Evolutionary conservation across 1,140 invertebrate species (phyloP).

Genomic region (Papilio dardanus): DNA sequence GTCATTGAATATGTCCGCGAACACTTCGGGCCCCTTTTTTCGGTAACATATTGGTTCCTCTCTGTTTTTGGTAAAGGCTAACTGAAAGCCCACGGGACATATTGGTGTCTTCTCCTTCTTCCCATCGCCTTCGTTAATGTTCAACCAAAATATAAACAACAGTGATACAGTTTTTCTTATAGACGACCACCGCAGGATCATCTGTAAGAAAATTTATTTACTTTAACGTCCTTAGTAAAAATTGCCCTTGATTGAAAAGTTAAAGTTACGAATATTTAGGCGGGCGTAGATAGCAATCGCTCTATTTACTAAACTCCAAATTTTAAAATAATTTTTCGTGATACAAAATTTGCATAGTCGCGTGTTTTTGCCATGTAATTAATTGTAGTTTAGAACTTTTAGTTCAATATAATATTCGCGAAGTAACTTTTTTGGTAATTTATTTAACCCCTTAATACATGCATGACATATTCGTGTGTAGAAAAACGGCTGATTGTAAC

Average conservation of each 20-base stretch:
- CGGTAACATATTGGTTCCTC: conserved; percentile 37
- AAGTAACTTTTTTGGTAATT: background rate
- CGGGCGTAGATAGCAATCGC: background rate
- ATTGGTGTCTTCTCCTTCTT: conserved; percentile 18
- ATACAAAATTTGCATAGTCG: conserved; percentile 26
- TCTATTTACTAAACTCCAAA: background rate
- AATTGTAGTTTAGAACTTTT: background rate
- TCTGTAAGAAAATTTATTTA: conserved; percentile 29
- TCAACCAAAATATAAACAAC: conserved; percentile 23
- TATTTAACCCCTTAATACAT: too few species aligned
- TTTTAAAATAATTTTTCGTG: background rate
- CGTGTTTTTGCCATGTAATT: conserved; percentile 16
- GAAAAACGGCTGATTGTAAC: background rate
- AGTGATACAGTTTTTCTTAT: conserved; percentile 5
- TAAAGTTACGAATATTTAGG: background rate
- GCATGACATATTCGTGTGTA: too few species aligned
- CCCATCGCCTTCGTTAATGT: background rate
- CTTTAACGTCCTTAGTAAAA: background rate
- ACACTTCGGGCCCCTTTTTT: conserved; percentile 53
- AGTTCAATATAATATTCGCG: background rate
- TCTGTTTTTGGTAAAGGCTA: background rate
- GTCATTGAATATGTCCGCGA: conserved; percentile 61
- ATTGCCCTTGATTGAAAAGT: background rate
- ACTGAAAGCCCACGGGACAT: conserved; percentile 39
- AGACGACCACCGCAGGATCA: conserved; percentile 32